Evolutionary conservation across 2,888 invertebrate species (phyloP), one percentile per base, ranked within the genome.

Genomic region (Rhaphigaster nebulosa): DNA sequence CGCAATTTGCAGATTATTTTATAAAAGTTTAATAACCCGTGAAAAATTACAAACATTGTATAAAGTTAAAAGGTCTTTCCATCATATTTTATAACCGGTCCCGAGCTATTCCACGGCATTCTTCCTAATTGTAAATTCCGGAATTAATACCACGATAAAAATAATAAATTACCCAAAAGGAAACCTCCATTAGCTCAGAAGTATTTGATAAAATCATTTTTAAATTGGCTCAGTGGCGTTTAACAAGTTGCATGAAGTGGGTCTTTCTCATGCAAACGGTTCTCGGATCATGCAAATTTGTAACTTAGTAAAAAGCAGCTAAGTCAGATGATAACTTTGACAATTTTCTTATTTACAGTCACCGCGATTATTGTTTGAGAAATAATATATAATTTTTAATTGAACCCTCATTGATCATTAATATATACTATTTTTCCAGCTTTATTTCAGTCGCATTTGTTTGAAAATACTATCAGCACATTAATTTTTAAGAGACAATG

Each of bases 141-240:
- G 38, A 23, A 76, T 38, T 76, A 76, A 20, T 38, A 38, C 1
- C 34, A 12, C 70, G 70, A 76, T 76, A 76, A 38, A 76, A 76
- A 76, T 76, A 76, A 76, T 76, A 76, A 76, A 76, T 76, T 76
- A 76, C 70, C 70, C 38, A 34, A 76, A 76, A 76, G 70, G 70
- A 76, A 76, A 76, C 60, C 29, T 60, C n/a, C 60, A 60, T 60
- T 29, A 60, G 60, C n/a, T 29, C 60, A 12, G 70, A 38, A 76
- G 45, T 45, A 45, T 84, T 50, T 84, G 84, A 84, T 84, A 84
- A 41, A 50, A 84, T 84, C 84, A 84, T 84, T 84, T 50, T 84
- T 84, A 84, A 84, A 84, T 84, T 84, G 84, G 84, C 45, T 45
- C n/a, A 2, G n/a, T 50, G 84, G 84, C 38, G 84, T 84, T 84